Conservation (phyloP, 2,888 invertebrate species). For the Orthosia gracilis region DNA sequence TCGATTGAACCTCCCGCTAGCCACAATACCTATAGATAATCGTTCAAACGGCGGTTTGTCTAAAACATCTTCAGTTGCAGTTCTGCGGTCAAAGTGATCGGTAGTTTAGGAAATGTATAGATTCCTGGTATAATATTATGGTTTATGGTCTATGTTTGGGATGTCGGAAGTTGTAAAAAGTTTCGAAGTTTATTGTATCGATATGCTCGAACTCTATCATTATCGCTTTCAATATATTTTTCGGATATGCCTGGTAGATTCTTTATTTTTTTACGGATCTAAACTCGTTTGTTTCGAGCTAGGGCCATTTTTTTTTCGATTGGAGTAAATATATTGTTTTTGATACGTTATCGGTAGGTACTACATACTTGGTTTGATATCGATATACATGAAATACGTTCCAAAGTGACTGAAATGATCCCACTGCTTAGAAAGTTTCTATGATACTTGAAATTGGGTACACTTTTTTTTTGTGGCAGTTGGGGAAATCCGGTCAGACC, state of each 20-base stretch:
- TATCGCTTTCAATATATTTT: too few relatives aligned
- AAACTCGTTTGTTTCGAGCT: neutral
- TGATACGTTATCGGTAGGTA: neutral
- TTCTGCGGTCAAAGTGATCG: constrained; percentile 31
- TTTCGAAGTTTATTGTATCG: neutral
- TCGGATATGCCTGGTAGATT: too few relatives aligned
- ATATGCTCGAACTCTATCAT: neutral
- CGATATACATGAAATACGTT: neutral
- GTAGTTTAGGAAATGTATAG: constrained; percentile 14
- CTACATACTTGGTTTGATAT: neutral
- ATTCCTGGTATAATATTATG: neutral
- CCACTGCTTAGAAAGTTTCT: neutral
- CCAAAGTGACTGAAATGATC: neutral
- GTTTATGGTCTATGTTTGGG: too few relatives aligned
- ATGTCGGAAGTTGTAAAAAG: too few relatives aligned
- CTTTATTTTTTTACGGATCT: neutral
- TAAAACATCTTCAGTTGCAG: constrained; percentile 30
- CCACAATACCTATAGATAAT: constrained; percentile 10
- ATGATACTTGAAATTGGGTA: neutral
- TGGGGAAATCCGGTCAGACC: too few relatives aligned
- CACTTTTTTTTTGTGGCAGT: too few relatives aligned
- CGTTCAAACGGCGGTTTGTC: constrained; percentile 12
- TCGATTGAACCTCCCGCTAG: constrained; percentile 14
- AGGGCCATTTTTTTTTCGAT: neutral
- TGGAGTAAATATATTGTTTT: too few relatives aligned